Base-by-base conservation (phyloP, 2,888 invertebrate species). In the Morpho deidamia region DNA sequence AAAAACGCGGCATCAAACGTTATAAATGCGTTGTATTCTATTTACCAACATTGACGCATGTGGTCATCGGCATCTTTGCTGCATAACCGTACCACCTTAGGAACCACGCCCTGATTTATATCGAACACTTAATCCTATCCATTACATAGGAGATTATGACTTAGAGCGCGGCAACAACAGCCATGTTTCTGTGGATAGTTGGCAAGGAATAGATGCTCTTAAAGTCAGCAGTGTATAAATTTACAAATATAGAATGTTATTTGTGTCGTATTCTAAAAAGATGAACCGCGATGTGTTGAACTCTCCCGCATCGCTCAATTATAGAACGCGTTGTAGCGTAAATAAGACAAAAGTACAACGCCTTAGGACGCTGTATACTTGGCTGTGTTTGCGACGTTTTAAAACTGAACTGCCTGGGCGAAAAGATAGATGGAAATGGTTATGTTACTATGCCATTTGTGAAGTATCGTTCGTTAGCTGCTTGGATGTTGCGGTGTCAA, bases 261-360 rank as follows among this genome's bases (percentile, higher is more conserved):
- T 89, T 87, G 86, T 87, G 88, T 88, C 82, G 84, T 85, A 85
- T 87, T 88, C 88, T 88, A 89, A 88, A 89, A 89, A 88, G 88
- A 88, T 89, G 86, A 82, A 86, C 86, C 78, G 84, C 82, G 85
- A 85, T 88, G 85, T 85, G 84, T 85, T 84, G 82, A 87, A 83
- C 86, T 88, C 89, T 89, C 89, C 89, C 87, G 86, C 88, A 83
- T 87, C 84, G 89, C 80, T 85, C 87, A 85, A 84, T 89, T 85
- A 87, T 89, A 89, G 88, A 83, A 81, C 83, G 76, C 77, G 86
- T 69, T 72, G 71, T 79, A 79, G 81, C 74, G 83, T 79, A 75
- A 80, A 79, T 75, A 72, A 67, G 65, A 66, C 72, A 74, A 75
- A 67, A 75, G 68, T 69, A 68, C 69, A 83, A 83, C 71, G 81